Percentiles rank a stretch among this genome's conserved stretches.
phyloP scores from a whole-genome alignment of 2,113 vertebrate species.

The Monarcha castaneiventris region DNA sequence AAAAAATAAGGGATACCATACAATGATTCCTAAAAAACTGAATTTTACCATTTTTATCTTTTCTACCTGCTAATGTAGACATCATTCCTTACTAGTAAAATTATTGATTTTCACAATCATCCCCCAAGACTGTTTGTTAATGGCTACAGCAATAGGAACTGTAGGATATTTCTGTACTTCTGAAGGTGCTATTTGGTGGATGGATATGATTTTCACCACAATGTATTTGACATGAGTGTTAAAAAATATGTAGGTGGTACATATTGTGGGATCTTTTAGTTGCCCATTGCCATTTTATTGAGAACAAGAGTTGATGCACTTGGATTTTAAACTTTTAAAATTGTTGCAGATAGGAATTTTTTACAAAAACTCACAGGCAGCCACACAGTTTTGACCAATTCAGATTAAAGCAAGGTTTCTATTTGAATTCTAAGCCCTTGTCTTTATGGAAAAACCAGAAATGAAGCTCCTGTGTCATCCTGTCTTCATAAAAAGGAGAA shows the following conservation, averaged over 20 bases:
- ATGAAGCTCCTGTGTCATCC: neutral
- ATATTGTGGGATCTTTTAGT: neutral
- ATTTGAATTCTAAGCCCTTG: neutral
- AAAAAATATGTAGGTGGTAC: neutral
- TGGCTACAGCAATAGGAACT: rapidly evolving
- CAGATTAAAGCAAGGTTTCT: neutral
- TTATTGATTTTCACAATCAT: neutral
- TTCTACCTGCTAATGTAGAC: neutral
- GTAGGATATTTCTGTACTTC: neutral
- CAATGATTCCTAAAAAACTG: rapidly evolving
- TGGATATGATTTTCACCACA: neutral
- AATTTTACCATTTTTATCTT: neutral
- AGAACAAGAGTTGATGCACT: neutral
- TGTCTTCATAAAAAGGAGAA: neutral
- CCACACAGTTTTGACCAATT: neutral
- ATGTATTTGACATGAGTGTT: neutral
- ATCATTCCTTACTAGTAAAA: neutral
- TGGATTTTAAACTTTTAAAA: neutral
- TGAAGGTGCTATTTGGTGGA: neutral
- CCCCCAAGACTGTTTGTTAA: neutral
- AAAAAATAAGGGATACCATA: neutral
- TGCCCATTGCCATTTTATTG: neutral
- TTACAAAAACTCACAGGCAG: neutral
- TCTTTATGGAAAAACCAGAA: neutral
- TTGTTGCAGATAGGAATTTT: neutral